Evolutionary conservation across 2,888 invertebrate genomes (phyloP).

Genomic region (Chrysina gloriosa): DNA sequence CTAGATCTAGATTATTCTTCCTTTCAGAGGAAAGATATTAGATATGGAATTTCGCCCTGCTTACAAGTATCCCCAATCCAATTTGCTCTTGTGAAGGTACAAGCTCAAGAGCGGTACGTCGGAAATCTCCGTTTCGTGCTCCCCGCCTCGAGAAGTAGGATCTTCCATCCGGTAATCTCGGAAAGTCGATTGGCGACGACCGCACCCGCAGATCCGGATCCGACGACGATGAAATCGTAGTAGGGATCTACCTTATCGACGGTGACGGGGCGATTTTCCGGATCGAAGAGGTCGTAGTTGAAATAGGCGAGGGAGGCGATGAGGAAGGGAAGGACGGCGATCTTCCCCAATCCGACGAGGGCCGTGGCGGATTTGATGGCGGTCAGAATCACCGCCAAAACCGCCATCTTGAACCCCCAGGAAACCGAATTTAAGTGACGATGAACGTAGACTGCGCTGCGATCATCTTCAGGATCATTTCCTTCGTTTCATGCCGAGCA

Average conservation of each 20-base stretch:
- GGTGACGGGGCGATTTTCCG: constrained; percentile 82
- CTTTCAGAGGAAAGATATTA: too few relatives aligned
- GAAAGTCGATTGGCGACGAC: constrained; percentile 85
- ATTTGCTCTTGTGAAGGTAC: constrained; percentile 88
- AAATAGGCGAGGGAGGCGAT: constrained; percentile 83
- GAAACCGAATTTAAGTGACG: not conserved
- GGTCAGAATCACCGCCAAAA: constrained; percentile 68
- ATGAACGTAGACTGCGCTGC: not conserved
- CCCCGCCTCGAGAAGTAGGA: constrained; percentile 87
- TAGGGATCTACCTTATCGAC: constrained; percentile 73
- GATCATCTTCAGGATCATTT: not conserved
- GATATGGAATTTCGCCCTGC: too few relatives aligned
- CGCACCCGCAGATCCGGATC: constrained; percentile 87
- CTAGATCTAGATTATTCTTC: too few relatives aligned
- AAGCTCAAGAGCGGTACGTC: constrained; percentile 89
- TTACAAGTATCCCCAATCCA: constrained; percentile 91
- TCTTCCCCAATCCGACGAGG: constrained; percentile 77
- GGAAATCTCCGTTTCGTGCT: constrained; percentile 87
- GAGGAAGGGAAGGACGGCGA: constrained; percentile 80
- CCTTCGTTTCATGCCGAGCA: not conserved
- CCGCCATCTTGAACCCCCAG: constrained; percentile 31
- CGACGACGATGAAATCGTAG: constrained; percentile 87
- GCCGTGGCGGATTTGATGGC: constrained; percentile 80
- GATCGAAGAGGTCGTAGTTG: constrained; percentile 87
- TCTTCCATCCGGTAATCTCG: constrained; percentile 82